phyloP scores from a whole-genome alignment of 2,113 vertebrate genomes.

The Myodes glareolus region DNA sequence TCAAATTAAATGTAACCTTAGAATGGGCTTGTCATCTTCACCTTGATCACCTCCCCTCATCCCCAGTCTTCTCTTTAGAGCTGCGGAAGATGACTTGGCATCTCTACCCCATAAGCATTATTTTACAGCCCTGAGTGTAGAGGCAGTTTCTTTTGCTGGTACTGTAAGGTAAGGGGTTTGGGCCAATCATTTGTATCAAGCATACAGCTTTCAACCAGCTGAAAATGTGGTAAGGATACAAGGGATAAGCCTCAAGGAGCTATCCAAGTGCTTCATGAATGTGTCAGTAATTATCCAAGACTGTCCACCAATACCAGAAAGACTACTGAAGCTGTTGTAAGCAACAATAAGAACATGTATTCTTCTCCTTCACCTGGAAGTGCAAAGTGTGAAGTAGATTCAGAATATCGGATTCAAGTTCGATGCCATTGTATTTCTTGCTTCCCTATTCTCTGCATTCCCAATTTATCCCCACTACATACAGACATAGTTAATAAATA shows the following conservation, averaged over 20 bases:
- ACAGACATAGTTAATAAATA: background rate
- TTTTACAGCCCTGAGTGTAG: background rate
- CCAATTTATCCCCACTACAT: background rate
- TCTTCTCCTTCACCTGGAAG: background rate
- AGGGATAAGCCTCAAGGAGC: background rate
- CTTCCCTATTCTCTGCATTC: background rate
- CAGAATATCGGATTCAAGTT: background rate
- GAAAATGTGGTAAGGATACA: background rate
- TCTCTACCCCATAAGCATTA: background rate
- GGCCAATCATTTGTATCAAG: background rate
- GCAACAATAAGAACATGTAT: background rate
- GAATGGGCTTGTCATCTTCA: slow-evolving; percentile 62
- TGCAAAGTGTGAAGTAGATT: background rate
- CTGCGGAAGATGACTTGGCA: slow-evolving; percentile 6
- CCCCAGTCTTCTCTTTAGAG: background rate
- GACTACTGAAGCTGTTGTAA: background rate
- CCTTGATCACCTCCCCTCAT: slow-evolving; percentile 33
- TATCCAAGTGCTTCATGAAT: background rate
- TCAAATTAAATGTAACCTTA: slow-evolving; percentile 72
- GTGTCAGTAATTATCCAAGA: background rate
- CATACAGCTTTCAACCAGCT: background rate
- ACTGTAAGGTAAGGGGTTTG: too few relatives aligned
- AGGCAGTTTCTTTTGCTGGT: background rate
- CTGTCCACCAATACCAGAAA: background rate
- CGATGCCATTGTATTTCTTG: background rate